Percentiles rank a stretch among this genome's conserved stretches.
These are phyloP conservation scores for Plebejus argus DNA, from an alignment of 2,888 invertebrate species.

Conservation along the genomic window DNA sequence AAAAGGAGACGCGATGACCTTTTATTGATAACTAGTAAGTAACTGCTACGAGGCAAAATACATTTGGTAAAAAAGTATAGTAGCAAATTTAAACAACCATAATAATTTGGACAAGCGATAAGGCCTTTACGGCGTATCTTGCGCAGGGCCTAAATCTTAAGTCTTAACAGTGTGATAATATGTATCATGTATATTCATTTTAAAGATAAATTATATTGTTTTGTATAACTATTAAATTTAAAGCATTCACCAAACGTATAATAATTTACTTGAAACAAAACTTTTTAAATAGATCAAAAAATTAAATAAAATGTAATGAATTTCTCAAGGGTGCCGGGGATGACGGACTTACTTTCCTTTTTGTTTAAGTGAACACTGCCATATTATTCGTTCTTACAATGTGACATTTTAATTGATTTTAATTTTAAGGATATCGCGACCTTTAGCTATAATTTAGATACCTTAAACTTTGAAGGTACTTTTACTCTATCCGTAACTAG, in stretches of 20 bases:
- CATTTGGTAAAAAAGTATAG: neutral
- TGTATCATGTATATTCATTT: neutral
- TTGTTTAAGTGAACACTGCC: constrained; percentile 63
- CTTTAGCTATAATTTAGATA: neutral
- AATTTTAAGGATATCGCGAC: constrained; percentile 24
- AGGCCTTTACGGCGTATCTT: neutral
- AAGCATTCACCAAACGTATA: neutral
- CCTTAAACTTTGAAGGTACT: neutral
- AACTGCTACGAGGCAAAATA: neutral
- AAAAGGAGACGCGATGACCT: neutral
- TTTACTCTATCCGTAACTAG: constrained; percentile 7
- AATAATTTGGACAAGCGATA: neutral
- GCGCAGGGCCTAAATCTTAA: neutral
- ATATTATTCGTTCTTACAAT: constrained; percentile 52
- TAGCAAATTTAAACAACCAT: neutral
- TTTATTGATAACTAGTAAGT: neutral
- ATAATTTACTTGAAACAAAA: too few relatives aligned
- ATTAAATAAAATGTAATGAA: neutral
- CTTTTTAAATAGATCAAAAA: neutral
- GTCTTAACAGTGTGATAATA: neutral
- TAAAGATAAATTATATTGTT: neutral
- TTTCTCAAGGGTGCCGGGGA: neutral
- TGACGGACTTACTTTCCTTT: constrained; percentile 41
- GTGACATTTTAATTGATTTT: constrained; percentile 32
- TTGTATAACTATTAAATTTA: neutral